Evolutionary conservation across 2,888 invertebrate species (phyloP), one percentile per base, ranked within the genome.

Genomic region (Cantharis nigra): DNA sequence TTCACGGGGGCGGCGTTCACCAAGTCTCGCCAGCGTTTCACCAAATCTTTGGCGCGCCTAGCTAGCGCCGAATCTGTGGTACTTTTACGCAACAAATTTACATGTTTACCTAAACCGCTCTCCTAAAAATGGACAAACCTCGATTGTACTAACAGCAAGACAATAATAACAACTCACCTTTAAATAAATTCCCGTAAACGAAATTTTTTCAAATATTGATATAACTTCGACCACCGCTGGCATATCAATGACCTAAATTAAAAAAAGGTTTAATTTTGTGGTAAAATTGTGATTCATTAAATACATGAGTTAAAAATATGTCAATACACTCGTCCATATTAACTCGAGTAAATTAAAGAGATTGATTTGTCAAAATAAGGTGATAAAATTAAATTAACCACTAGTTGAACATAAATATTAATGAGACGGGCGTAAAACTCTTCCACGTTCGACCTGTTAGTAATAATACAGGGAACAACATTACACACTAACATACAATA

Each of bases 91-190:
- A 98, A 90, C 88, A 97, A 97, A 89, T 98, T 98, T 89, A 98
- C 95, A 88, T 96, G 94, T 89, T 95, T 96, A 63, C 97, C 98
- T 88, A 98, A 91, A 92, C 98, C 91, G 92, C 98, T 98, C 93
- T 95, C 93, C 97, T 97, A 90, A 18, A 63, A 64, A 33, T 49
- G 63, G 16, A 70, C 28, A 70, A 74, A 23, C 20, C 5, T 30
- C 14, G 9, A 64, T 20, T 23, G 26, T 65, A 23, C 30, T 74
- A 75, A 18, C 70, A 3, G 23, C 63, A 18, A 28, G 13, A 30
- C 13, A 18, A 30, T 62, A 69, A 62, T 18, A 62, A 71, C 81
- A 49, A 49, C 87, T 91, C 91, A 94, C 97, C 95, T 95, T 96
- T 90, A 97, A 90, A 90, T 94, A 91, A 91, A 96, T 96, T 92